Evolutionary conservation across 2,888 invertebrate species (phyloP), one percentile per base, ranked within the genome.

Genomic region (Drosophila subsilvestris): DNA sequence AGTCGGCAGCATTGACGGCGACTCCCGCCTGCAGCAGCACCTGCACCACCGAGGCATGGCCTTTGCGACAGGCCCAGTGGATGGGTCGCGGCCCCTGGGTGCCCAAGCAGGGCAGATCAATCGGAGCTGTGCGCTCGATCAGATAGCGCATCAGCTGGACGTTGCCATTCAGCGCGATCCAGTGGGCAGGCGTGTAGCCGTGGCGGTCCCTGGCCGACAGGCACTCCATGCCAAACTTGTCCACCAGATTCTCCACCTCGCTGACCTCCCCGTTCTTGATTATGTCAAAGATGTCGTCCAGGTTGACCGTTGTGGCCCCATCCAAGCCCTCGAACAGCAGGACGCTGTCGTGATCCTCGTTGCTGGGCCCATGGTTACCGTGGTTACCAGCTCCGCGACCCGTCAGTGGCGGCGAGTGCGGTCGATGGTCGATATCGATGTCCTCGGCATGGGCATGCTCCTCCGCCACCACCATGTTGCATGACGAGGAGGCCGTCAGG

Each of bases 21-120:
- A 98, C 97, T 7, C 97, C 97, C 0, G 96, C 95, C 93, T 97
- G 94, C 43, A 95, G 90, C 20, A 95, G 90, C 0, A 95, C 87
- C 50, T 98, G 98, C 6, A 97, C 97, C 18, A 98, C 95, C 0
- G 97, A 96, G 0, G 97, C 96, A 90, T 98, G 97, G 0, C 98
- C 98, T 91, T 98, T 97, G 44, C 98, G 94, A 89, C 97, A 97
- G 0, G 98, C 98, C 98, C 98, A 98, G 90, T 98, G 98, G 74
- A 98, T 97, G 1, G 98, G 98, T 27, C 96, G 94, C 0, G 97
- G 97, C 1, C 97, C 98, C 45, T 86, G 90, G 29, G 89, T 90
- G 53, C 97, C 97, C 54, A 97, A 93, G 84, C 97, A 97, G 0
- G 97, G 96, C 45, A 97, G 93, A 92, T 98, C 97, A 7, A 98